Conservation (phyloP, 1,140 invertebrate species). For the Popillia japonica region DNA sequence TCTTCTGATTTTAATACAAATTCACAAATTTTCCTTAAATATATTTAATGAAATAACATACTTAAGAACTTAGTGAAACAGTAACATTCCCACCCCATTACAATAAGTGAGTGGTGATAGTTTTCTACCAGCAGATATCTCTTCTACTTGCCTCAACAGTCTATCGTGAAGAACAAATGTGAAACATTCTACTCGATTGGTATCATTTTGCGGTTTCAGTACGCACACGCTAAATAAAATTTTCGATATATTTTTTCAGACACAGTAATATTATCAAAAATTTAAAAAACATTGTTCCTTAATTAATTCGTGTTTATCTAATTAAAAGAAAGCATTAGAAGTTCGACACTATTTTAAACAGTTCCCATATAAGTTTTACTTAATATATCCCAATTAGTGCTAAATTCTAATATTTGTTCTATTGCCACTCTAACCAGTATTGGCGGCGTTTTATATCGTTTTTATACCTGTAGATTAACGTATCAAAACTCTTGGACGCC, state of each 20-base stretch:
- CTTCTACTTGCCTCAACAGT: constrained; percentile 28
- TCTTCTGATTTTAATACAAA: not conserved
- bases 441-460: too few species aligned
- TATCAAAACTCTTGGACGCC: too few species aligned
- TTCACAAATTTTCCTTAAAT: not conserved
- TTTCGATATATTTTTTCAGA: too few species aligned
- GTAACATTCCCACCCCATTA: constrained; percentile 11
- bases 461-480: too few species aligned
- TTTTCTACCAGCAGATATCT: not conserved
- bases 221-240: not conserved
- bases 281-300: too few species aligned
- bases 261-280: too few species aligned
- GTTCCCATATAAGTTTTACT: not conserved
- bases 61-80: not conserved
- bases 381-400: not conserved
- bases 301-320: too few species aligned
- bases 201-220: not conserved
- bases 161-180: constrained; percentile 20
- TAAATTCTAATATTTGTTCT: not conserved
- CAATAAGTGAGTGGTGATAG: constrained; percentile 27
- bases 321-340: not conserved
- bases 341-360: not conserved
- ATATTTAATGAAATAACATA: not conserved
- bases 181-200: not conserved
- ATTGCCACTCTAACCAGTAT: too few species aligned